phyloP scores from a whole-genome alignment of 2,797 vertebrate species.

The Crenichthys baileyi region DNA sequence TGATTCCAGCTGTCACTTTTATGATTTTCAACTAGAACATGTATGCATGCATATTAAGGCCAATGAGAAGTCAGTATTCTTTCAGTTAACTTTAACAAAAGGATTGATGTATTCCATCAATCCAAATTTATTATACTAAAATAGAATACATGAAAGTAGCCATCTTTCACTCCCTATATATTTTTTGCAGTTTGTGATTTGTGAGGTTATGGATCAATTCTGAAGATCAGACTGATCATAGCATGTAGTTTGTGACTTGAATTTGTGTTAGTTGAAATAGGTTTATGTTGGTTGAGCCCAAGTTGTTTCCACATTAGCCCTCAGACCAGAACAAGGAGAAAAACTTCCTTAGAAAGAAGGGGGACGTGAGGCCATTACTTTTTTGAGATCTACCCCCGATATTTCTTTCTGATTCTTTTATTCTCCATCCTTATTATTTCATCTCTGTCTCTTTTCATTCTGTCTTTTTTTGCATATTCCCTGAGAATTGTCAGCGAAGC shows the following conservation, averaged over 20 bases:
- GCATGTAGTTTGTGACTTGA: not conserved
- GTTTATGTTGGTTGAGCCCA: not conserved
- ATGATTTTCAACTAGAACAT: conserved; percentile 36
- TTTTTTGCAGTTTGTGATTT: not conserved
- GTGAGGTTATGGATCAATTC: not conserved
- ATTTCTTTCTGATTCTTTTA: conserved; percentile 15
- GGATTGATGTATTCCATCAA: not conserved
- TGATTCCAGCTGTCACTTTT: conserved; percentile 27
- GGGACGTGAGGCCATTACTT: conserved; percentile 21
- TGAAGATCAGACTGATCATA: not conserved
- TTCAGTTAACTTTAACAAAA: not conserved
- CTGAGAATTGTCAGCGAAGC: conserved; percentile 69
- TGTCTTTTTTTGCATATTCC: conserved; percentile 71
- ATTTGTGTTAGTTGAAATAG: not conserved
- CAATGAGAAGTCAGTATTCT: conserved; percentile 6
- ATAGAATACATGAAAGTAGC: not conserved
- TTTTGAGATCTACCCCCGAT: conserved; percentile 8
- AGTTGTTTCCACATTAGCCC: conserved; percentile 15
- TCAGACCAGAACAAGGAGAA: conserved; percentile 15
- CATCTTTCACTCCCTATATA: not conserved
- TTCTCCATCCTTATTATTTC: conserved; percentile 36
- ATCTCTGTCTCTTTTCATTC: conserved; percentile 28
- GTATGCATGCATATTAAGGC: not conserved
- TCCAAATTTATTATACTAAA: not conserved
- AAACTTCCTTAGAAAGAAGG: conserved; percentile 19